Base-by-base conservation (phyloP, 1,140 invertebrate species). In the Marisa cornuarietis region DNA sequence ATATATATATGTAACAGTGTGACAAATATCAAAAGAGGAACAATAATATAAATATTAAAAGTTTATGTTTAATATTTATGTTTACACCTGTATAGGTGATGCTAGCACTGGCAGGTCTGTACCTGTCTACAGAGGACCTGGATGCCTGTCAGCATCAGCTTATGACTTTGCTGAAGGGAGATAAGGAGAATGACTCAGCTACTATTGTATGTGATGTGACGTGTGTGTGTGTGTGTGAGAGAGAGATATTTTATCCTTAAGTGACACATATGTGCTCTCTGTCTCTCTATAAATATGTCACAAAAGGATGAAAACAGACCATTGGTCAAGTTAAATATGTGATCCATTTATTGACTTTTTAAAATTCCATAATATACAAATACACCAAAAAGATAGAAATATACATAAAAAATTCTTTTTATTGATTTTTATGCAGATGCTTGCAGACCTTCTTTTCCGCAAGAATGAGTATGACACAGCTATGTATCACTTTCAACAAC, bases 381-480 rank as follows among this genome's bases (percentile, higher is more conserved):
- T 42, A 42, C 31, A 0, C 31, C 31, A 42, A 42, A 42, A 42
- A 42, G 31, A 42, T 42, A 42, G 3, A 42, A 42, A 42, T 42
- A 42, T 42, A 42, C 31, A 42, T 42, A 42, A 42, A 42, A 24
- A 65, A 24, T 24, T 7, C 31, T 24, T 1, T 69, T 76, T 83
- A 82, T 68, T 68, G 10, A 31, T 68, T 22, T 16, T 61, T 24
- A 22, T 31, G 71, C 82, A 93, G 81, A 97, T 99, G 94, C 94
- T 99, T 94, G 97, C 98, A 20, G 97, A 99, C 91, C 92, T 99
- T 54, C 96, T 97, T 79, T 98, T 99, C 88, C 92, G 96, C 80
- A 96, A 96, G 92, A 96, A 97, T 86, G 97, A 99, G 89, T 96
- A 98, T 87, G 95, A 97, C 85, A 94, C 95, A 62, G 96, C 98